Conservation (phyloP, 2,888 invertebrate genomes). For the Clusia tigrina region DNA sequence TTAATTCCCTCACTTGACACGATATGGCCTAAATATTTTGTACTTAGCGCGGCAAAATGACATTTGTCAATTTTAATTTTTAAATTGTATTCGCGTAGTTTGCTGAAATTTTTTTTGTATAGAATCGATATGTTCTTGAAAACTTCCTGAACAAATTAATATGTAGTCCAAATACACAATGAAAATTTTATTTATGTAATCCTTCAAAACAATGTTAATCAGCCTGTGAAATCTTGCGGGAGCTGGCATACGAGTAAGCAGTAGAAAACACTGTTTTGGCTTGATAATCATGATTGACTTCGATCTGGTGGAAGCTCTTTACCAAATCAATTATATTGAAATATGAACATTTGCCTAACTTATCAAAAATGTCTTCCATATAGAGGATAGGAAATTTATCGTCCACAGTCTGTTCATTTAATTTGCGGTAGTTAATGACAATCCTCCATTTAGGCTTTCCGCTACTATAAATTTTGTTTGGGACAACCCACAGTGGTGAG, state of each 20-base stretch:
- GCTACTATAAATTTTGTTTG: slow-evolving; percentile 32
- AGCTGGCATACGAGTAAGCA: slow-evolving; percentile 16
- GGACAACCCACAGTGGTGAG: slow-evolving; percentile 40
- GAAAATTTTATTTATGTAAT: slow-evolving; percentile 21
- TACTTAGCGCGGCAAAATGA: slow-evolving; percentile 19
- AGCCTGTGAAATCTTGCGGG: slow-evolving; percentile 31
- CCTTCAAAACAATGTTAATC: slow-evolving; percentile 46
- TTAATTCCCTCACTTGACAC: slow-evolving; percentile 18
- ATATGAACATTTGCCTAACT: slow-evolving; percentile 30
- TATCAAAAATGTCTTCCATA: slow-evolving; percentile 34
- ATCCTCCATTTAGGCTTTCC: slow-evolving; percentile 24
- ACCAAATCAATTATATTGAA: slow-evolving; percentile 33
- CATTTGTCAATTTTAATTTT: slow-evolving; percentile 27
- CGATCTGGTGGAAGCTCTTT: slow-evolving; percentile 35
- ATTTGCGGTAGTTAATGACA: slow-evolving; percentile 13
- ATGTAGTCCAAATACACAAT: slow-evolving; percentile 48
- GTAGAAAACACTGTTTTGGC: slow-evolving; percentile 33
- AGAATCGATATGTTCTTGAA: slow-evolving; percentile 40
- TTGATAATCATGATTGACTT: slow-evolving; percentile 25
- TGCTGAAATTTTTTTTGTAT: slow-evolving; percentile 32
- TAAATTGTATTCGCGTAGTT: slow-evolving; percentile 13
- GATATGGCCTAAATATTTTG: slow-evolving; percentile 27
- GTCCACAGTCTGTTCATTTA: too few relatives aligned
- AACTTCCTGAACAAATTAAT: slow-evolving; percentile 34
- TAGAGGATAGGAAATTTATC: too few relatives aligned